Conservation (phyloP, 2,113 vertebrate genomes). For the Lycaon pictus region DNA sequence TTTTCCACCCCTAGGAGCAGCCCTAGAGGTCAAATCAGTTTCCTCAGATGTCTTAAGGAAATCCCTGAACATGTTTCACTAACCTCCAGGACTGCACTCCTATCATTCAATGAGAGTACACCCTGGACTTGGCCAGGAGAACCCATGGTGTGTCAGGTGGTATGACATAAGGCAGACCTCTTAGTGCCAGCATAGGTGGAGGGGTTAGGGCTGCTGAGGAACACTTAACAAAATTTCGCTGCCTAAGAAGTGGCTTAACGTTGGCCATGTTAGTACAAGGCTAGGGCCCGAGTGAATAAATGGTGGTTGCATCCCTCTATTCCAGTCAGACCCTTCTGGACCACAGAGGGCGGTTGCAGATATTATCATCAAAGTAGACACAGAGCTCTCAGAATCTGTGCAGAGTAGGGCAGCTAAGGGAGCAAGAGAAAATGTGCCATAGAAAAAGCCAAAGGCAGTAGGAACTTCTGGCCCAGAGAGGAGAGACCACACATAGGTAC, state of each 20-base stretch:
- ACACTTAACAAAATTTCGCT: neutral
- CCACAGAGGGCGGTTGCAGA: neutral
- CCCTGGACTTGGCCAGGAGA: neutral
- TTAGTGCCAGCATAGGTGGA: neutral
- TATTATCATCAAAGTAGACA: neutral
- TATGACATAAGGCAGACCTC: neutral
- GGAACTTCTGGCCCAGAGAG: neutral
- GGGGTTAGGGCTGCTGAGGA: neutral
- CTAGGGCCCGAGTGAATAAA: neutral
- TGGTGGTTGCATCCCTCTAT: neutral
- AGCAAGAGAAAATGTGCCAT: neutral
- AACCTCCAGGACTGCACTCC: neutral
- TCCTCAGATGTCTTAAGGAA: neutral
- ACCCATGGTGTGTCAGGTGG: neutral
- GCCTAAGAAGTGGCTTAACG: neutral
- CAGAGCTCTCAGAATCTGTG: slow-evolving; percentile 26
- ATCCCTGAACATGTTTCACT: neutral
- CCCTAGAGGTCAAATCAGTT: neutral
- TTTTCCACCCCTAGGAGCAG: neutral
- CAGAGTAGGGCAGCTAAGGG: neutral
- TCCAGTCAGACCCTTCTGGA: neutral
- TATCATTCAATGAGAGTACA: neutral
- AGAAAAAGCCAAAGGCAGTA: neutral
- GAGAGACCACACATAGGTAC: neutral
- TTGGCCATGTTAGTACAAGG: neutral